Conservation (phyloP, 2,797 vertebrate species). For the Poecilia gillii region DNA sequence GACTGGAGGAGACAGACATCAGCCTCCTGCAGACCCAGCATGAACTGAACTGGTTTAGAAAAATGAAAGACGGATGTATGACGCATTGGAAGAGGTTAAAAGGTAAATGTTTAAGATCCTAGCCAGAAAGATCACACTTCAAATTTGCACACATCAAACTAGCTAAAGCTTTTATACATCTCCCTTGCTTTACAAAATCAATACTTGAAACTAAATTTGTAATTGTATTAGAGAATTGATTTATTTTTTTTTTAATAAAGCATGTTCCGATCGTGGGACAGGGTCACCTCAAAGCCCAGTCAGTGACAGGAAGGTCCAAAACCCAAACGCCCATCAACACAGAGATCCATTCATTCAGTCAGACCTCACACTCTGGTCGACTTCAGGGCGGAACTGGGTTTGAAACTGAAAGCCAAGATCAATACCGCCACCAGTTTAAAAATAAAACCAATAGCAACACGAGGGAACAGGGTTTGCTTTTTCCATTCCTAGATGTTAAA, state of each 20-base stretch:
- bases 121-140: not conserved
- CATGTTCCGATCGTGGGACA: constrained; percentile 45
- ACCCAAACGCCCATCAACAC: constrained; percentile 57
- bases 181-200: constrained; percentile 22
- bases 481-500: constrained; percentile 43
- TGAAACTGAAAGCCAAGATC: constrained; percentile 70
- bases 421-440: constrained; percentile 71
- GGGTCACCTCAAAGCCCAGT: constrained; percentile 58
- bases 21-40: not conserved
- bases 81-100: not conserved
- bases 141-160: not conserved
- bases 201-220: constrained; percentile 42
- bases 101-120: too few species aligned
- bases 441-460: constrained; percentile 47
- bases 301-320: constrained; percentile 67
- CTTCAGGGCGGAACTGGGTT: constrained; percentile 64
- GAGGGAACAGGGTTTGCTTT: constrained; percentile 37
- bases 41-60: not conserved
- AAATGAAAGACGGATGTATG: not conserved
- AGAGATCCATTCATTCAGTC: constrained; percentile 69
- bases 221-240: constrained; percentile 34
- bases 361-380: constrained; percentile 60
- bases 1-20: not conserved
- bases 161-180: not conserved
- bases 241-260: constrained; percentile 45